phyloP scores from a whole-genome alignment of 2,888 invertebrate species.

The Drosophila fungiperda region DNA sequence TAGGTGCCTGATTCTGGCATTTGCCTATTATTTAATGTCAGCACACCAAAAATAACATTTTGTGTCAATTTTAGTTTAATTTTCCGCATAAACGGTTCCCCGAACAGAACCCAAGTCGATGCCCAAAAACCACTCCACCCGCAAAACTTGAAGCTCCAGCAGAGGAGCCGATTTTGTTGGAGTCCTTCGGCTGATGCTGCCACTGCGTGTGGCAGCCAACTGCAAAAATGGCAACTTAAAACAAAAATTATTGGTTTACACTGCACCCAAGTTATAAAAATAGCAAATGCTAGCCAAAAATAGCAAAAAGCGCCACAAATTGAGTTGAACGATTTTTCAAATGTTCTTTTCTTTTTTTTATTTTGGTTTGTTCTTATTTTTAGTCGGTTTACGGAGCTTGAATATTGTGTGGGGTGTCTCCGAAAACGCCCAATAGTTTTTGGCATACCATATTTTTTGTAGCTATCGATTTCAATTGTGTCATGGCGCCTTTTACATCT shows the following conservation, averaged over 20 bases:
- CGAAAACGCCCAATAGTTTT: slow-evolving; percentile 63
- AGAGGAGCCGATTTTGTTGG: neutral
- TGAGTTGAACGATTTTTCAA: slow-evolving; percentile 67
- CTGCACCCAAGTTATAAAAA: slow-evolving; percentile 38
- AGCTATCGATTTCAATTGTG: slow-evolving; percentile 78
- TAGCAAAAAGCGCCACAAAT: slow-evolving; percentile 54
- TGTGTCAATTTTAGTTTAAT: slow-evolving; percentile 79
- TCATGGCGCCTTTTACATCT: slow-evolving; percentile 44
- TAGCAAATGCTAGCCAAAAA: slow-evolving; percentile 41
- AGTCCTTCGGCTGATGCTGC: slow-evolving; percentile 27
- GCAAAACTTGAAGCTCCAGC: slow-evolving; percentile 4
- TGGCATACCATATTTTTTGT: slow-evolving; percentile 35
- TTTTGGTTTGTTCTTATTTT: slow-evolving; percentile 2
- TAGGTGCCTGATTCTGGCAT: slow-evolving; percentile 47
- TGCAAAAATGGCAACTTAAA: slow-evolving; percentile 65
- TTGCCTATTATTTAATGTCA: slow-evolving; percentile 44
- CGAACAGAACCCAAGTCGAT: slow-evolving; percentile 18
- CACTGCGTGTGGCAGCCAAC: slow-evolving; percentile 63
- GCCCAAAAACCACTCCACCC: slow-evolving; percentile 4
- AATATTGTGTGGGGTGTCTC: slow-evolving; percentile 16
- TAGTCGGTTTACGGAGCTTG: neutral
- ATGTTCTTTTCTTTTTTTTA: slow-evolving; percentile 3
- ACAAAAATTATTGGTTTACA: slow-evolving; percentile 73
- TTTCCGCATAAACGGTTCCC: slow-evolving; percentile 73
- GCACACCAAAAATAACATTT: slow-evolving; percentile 67